Conservation (phyloP, 2,888 invertebrate genomes). For the Nymphalis polychloros region DNA sequence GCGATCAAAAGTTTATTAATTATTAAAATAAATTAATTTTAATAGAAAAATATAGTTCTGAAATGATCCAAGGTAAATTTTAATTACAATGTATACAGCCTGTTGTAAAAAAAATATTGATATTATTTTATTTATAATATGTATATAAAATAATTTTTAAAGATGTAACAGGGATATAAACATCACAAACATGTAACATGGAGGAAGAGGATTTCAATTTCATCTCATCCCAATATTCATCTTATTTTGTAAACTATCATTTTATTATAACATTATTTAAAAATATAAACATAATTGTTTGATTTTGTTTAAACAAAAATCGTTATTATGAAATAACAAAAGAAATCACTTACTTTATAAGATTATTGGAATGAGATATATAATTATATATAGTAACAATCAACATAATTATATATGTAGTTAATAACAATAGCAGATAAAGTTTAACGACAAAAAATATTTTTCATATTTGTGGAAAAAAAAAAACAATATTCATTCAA, state of each 20-base stretch:
- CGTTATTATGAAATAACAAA: no score
- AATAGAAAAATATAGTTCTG: no score
- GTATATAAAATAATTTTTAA: conserved; percentile 9
- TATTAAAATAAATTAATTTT: no score
- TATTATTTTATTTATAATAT: neutral
- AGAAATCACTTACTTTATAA: no score
- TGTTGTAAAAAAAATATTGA: conserved; percentile 1
- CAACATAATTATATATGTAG: conserved; percentile 5
- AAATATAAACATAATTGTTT: no score
- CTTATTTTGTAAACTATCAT: neutral
- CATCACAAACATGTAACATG: conserved; percentile 4
- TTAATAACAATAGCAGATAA: neutral
- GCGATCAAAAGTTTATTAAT: no score
- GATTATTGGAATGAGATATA: no score
- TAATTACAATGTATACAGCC: neutral
- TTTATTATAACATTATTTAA: neutral
- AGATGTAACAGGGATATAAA: conserved; percentile 13
- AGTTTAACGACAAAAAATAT: neutral
- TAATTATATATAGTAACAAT: neutral
- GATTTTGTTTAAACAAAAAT: no score
- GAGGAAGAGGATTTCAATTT: neutral
- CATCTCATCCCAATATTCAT: neutral
- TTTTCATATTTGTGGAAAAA: neutral
- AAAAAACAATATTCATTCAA: neutral
- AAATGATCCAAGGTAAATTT: no score